Base-by-base conservation (phyloP, 2,797 vertebrate species). In the Micrastur ruficollis region DNA sequence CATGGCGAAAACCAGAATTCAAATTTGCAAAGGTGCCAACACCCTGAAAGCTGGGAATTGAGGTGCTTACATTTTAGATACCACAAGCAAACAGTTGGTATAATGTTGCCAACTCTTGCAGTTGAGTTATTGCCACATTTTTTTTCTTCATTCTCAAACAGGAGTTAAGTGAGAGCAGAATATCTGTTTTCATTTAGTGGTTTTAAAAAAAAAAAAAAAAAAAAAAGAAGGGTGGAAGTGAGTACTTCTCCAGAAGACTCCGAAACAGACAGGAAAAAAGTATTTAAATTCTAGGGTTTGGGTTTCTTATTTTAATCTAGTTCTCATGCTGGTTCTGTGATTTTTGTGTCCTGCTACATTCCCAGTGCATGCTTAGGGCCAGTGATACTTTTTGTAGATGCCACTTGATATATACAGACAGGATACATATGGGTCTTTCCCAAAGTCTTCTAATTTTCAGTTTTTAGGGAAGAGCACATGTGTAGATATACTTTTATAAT, bases 101-200 rank as follows among this genome's bases (percentile, higher is more conserved):
- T 67, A 21, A 52, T 34, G 16, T 75, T 75, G 50, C 66, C 55
- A 86, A 2, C 34, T 90, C 32, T 47, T 93, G 38, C n/a, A 22
- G 14, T 42, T 81, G 29, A 27, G 8, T 44, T 44, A 26, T 72
- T 78, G 32, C 26, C 49, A 13, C 47, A 12, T 79, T 61, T 81
- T 59, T 88, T 59, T 40, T 81, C 34, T 63, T 53, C 34, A 23
- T 8, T 49, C 66, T 66, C 38, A 38, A 29, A 29, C 0, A 1
- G 42, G 42, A 86, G 38, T 89, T 93, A 63, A 86, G 76, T 44
- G 27, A 89, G 47, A 90, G 31, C 76, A 58, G 79, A 86, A 13
- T 79, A 68, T 75, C 83, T 89, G 73, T 31, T 90, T 93, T 72
- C 5, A 5, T 67, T 87, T 73, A 86, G 84, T 59, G 75, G 12